A percentile compares a stretch with the other conserved stretches of the same genome.
Conservation (phyloP, 2,888 invertebrate species). For the Eupeodes latifasciatus region DNA sequence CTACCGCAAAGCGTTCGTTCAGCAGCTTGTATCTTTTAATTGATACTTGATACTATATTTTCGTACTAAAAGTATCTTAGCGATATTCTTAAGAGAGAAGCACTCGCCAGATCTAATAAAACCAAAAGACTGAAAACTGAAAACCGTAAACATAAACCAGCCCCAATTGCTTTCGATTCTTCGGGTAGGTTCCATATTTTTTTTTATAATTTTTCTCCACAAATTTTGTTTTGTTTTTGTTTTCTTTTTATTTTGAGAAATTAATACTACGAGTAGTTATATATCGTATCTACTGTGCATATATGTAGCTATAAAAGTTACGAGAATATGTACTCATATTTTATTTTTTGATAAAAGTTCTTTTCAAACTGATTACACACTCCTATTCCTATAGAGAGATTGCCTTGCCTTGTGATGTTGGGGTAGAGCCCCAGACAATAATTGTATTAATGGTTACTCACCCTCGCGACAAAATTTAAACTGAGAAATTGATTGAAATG, state of each 20-base stretch:
- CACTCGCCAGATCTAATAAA: slow-evolving; percentile 46
- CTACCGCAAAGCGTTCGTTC: not conserved
- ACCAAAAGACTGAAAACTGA: slow-evolving; percentile 34
- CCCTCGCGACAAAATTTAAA: slow-evolving; percentile 22
- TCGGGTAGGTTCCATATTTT: slow-evolving; percentile 19
- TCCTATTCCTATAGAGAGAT: not conserved
- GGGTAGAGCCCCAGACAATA: slow-evolving; percentile 40
- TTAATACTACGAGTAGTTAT: not conserved
- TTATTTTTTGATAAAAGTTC: slow-evolving; percentile 48
- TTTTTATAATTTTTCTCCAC: not conserved
- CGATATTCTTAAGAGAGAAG: slow-evolving; percentile 32
- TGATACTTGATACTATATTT: not conserved
- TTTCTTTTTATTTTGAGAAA: not conserved
- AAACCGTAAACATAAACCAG: not conserved
- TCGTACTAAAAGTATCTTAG: not conserved
- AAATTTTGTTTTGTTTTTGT: not conserved
- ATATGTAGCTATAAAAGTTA: not conserved
- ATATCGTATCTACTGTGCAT: not conserved
- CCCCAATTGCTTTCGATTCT: slow-evolving; percentile 42
- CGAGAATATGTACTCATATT: not conserved
- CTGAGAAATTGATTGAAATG: slow-evolving; percentile 18
- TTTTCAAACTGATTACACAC: slow-evolving; percentile 50
- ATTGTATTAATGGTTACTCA: slow-evolving; percentile 44
- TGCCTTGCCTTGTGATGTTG: slow-evolving; percentile 25
- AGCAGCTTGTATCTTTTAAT: not conserved